Conservation (phyloP, 2,888 invertebrate genomes). For the Drosophila trichaetosa region DNA sequence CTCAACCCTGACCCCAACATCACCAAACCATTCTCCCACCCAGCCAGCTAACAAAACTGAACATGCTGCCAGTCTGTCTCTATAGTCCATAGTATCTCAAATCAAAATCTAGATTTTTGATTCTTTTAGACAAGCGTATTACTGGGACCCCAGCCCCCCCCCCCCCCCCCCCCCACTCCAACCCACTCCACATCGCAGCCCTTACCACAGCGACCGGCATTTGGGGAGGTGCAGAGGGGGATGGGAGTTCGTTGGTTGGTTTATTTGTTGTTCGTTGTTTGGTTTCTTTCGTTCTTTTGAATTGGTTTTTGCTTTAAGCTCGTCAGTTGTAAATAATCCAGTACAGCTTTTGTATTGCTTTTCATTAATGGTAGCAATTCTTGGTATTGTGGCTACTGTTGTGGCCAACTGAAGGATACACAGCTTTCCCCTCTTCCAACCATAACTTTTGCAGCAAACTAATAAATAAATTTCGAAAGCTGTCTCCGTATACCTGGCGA, state of each 20-base stretch:
- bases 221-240: slow-evolving; percentile 3
- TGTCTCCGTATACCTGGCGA: slow-evolving; percentile 29
- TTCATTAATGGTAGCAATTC: slow-evolving; percentile 48
- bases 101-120: slow-evolving; percentile 78
- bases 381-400: slow-evolving; percentile 27
- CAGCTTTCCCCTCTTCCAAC: neutral
- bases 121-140: slow-evolving; percentile 74
- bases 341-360: slow-evolving; percentile 61
- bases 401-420: slow-evolving; percentile 35
- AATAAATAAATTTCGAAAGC: slow-evolving; percentile 28
- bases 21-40: slow-evolving; percentile 1
- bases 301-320: slow-evolving; percentile 68
- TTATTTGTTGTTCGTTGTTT: slow-evolving; percentile 54
- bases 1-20: slow-evolving; percentile 23
- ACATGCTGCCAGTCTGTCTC: slow-evolving; percentile 43
- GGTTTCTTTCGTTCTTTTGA: slow-evolving; percentile 64
- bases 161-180: neutral
- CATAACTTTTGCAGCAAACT: slow-evolving; percentile 5
- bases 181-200: slow-evolving; percentile 1
- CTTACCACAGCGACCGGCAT: slow-evolving; percentile 34
- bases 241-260: slow-evolving; percentile 25
- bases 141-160: slow-evolving; percentile 19
- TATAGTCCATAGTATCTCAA: slow-evolving; percentile 66
- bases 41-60: slow-evolving; percentile 14
- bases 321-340: slow-evolving; percentile 76